Evolutionary conservation across 2,888 invertebrate species (phyloP).

Genomic region (Cephus rjabovi): DNA sequence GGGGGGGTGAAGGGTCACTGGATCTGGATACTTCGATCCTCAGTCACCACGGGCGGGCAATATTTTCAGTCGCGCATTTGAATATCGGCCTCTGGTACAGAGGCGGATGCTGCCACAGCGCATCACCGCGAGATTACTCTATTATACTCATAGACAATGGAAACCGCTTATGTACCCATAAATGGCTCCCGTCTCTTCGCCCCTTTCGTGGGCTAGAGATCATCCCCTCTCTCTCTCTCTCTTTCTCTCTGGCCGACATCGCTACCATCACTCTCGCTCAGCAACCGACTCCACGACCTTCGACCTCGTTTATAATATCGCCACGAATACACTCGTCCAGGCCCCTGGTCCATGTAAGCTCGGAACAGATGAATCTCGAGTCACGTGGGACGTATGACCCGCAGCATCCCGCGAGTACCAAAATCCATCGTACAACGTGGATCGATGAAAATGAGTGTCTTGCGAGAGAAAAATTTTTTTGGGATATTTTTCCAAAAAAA

Average conservation of each 20-base stretch:
- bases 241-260: conserved; percentile 14
- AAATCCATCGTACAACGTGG: too few species aligned
- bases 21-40: too few species aligned
- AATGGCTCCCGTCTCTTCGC: conserved; percentile 57
- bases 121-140: conserved; percentile 66
- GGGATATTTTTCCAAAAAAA: too few species aligned
- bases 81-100: conserved; percentile 52
- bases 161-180: conserved; percentile 64
- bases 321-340: neutral
- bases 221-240: conserved; percentile 13
- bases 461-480: too few species aligned
- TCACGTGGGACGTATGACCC: neutral
- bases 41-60: conserved; percentile 17
- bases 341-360: too few species aligned
- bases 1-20: too few species aligned
- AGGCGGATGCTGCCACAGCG: conserved; percentile 46
- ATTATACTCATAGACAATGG: conserved; percentile 66
- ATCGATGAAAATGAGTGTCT: too few species aligned
- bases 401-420: too few species aligned
- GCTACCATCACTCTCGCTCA: neutral
- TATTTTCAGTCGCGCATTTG: conserved; percentile 55
- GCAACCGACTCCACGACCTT: too few species aligned
- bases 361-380: neutral
- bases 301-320: conserved; percentile 8
- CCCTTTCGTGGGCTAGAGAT: conserved; percentile 25